A percentile compares a stretch with the other conserved stretches of the same genome.
phyloP scores from a whole-genome alignment of 2,113 vertebrate species.

The Pollachius pollachius region DNA sequence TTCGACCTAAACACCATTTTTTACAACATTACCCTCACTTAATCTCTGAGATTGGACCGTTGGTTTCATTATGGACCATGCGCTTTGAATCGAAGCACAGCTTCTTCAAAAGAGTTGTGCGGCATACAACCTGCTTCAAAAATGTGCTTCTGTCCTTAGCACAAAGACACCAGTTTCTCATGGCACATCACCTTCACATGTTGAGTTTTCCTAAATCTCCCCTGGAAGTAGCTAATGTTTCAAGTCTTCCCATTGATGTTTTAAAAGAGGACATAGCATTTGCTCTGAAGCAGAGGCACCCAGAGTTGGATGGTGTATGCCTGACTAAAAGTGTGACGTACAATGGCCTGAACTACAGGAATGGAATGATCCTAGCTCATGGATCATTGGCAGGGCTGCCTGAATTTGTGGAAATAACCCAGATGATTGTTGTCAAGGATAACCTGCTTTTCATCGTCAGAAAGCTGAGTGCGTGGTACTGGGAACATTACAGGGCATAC shows the following conservation, averaged over 20 bases:
- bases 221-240: conserved; percentile 16
- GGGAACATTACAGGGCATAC: too few species aligned
- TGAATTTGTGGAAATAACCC: neutral
- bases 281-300: conserved; percentile 6
- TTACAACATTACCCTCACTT: neutral
- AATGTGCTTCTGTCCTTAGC: neutral
- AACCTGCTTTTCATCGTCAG: neutral
- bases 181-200: neutral
- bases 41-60: neutral
- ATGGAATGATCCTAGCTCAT: conserved; percentile 11
- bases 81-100: neutral
- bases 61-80: neutral
- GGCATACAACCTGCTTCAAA: neutral
- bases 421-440: neutral
- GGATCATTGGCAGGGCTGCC: neutral
- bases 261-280: conserved; percentile 9
- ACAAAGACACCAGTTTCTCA: neutral
- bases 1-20: neutral
- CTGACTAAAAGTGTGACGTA: conserved; percentile 3
- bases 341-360: conserved; percentile 14
- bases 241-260: conserved; percentile 21
- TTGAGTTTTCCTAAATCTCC: neutral
- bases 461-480: neutral
- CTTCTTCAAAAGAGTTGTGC: neutral
- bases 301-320: conserved; percentile 7